Evolutionary conservation across 92 coral and sea anemone species (phyloP).

Genomic region (Zoanthus sansibaricus): DNA sequence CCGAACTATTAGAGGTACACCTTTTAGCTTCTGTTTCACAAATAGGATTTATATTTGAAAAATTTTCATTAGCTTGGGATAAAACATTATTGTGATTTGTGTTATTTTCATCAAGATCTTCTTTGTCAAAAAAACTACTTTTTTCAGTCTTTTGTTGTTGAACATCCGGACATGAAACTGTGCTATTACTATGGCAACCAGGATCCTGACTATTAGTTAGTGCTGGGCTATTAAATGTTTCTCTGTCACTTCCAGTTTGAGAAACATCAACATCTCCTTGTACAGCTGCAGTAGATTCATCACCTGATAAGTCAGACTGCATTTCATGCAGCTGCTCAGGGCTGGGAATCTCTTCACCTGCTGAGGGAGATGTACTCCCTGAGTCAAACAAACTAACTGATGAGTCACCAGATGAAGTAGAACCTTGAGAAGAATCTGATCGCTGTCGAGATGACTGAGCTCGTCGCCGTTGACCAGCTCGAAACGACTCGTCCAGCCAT

Average conservation of each 20-base stretch:
- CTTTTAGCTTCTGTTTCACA: not conserved
- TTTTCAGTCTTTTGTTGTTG: not conserved
- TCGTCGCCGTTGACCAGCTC: constrained; percentile 83
- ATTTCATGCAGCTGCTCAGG: constrained; percentile 30
- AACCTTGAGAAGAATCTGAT: constrained; percentile 67
- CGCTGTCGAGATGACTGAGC: constrained; percentile 66
- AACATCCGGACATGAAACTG: not conserved
- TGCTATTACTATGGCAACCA: not conserved
- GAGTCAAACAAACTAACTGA: constrained; percentile 76
- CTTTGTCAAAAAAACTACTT: not conserved
- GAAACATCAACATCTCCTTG: not conserved
- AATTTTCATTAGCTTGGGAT: not conserved
- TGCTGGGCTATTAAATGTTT: not conserved
- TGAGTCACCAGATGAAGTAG: constrained; percentile 64
- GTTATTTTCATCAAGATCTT: not conserved
- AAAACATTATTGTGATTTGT: not conserved
- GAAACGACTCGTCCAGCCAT: constrained; percentile 97
- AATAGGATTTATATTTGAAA: not conserved
- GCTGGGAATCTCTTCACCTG: constrained; percentile 52
- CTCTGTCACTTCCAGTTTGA: constrained; percentile 23
- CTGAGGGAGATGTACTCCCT: constrained; percentile 50
- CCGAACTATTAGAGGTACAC: not conserved
- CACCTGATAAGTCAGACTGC: constrained; percentile 7
- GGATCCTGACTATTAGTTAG: not conserved
- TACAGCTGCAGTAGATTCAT: constrained; percentile 10